Evolutionary conservation across 2,113 vertebrate species (phyloP).

Genomic region (Geococcyx californianus): DNA sequence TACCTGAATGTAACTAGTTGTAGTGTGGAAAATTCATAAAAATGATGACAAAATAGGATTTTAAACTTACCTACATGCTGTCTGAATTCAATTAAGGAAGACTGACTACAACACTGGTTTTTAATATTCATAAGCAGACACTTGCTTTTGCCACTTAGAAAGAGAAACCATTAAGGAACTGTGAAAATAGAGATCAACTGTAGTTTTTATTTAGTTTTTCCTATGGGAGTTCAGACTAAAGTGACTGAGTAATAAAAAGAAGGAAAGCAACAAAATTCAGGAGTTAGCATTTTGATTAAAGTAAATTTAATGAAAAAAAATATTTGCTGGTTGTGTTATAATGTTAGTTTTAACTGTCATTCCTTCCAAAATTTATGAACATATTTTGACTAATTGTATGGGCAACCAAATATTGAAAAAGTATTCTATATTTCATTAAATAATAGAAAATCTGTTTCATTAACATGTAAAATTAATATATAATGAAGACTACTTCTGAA

Average conservation of each 20-base stretch:
- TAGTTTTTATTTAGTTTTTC: neutral
- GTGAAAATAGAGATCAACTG: neutral
- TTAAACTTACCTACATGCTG: neutral
- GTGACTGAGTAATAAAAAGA: neutral
- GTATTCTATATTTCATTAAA: neutral
- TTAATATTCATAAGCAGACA: neutral
- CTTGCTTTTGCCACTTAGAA: neutral
- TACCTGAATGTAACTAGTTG: neutral
- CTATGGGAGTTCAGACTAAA: neutral
- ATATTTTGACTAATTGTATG: neutral
- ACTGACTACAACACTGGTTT: neutral
- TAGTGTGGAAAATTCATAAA: neutral
- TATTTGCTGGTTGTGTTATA: neutral
- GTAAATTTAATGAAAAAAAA: neutral
- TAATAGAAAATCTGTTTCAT: neutral
- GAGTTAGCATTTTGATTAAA: neutral
- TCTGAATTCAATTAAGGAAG: neutral
- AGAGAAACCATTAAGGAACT: neutral
- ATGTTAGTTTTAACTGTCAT: neutral
- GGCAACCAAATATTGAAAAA: neutral
- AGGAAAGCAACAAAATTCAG: neutral
- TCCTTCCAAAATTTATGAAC: neutral
- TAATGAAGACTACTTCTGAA: neutral
- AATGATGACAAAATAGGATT: neutral
- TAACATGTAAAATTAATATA: neutral